Evolutionary conservation across 2,113 vertebrate genomes (phyloP).

Genomic region (Prunella himalayana): DNA sequence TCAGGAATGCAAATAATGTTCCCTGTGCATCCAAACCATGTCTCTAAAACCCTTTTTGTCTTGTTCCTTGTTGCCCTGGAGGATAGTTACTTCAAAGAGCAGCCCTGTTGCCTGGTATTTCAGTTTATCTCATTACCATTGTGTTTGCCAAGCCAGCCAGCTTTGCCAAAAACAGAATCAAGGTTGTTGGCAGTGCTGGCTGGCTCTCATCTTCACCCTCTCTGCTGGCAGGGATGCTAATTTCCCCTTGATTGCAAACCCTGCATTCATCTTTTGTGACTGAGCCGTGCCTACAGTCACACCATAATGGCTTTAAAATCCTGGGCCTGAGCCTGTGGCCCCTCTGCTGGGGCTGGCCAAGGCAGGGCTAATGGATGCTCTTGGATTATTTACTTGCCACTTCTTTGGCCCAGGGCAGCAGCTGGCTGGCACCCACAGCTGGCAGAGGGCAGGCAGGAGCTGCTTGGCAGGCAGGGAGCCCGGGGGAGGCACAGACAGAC

Average conservation of each 20-base stretch:
- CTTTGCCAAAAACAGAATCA: slow-evolving; percentile 71
- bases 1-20: slow-evolving; percentile 52
- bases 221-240: slow-evolving; percentile 52
- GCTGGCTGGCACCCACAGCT: slow-evolving; percentile 11
- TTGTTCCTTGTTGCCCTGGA: slow-evolving; percentile 61
- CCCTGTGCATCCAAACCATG: background rate
- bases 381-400: slow-evolving; percentile 64
- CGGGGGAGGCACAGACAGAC: background rate
- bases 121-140: slow-evolving; percentile 64
- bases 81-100: slow-evolving; percentile 74
- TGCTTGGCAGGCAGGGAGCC: background rate
- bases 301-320: slow-evolving; percentile 31
- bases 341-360: slow-evolving; percentile 37
- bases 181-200: slow-evolving; percentile 61
- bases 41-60: slow-evolving; percentile 62
- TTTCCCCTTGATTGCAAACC: slow-evolving; percentile 70
- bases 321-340: background rate
- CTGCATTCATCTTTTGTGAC: slow-evolving; percentile 67
- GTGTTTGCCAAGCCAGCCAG: slow-evolving; percentile 56
- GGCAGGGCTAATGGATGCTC: slow-evolving; percentile 57
- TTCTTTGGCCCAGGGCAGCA: slow-evolving; percentile 27
- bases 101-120: slow-evolving; percentile 55
- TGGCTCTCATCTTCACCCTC: slow-evolving; percentile 26
- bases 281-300: slow-evolving; percentile 50
- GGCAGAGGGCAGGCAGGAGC: slow-evolving; percentile 4